phyloP scores from a whole-genome alignment of 1,140 invertebrate species.

The Drosophila busckii region DNA sequence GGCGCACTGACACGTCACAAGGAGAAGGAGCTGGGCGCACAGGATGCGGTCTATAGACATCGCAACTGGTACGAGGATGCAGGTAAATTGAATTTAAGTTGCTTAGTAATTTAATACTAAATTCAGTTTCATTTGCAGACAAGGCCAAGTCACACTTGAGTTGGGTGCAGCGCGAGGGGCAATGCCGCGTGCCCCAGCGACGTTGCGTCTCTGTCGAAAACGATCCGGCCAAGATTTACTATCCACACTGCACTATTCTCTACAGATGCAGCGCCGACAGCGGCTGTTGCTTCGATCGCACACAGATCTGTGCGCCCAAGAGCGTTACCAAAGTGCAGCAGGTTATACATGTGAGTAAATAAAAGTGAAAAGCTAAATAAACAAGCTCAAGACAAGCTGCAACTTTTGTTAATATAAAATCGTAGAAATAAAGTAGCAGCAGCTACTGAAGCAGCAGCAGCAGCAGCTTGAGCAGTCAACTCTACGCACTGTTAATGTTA shows the following conservation, averaged over 20 bases:
- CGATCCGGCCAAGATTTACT: constrained; percentile 84
- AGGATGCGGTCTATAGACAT: constrained; percentile 44
- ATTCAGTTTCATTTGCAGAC: constrained; percentile 26
- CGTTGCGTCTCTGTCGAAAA: constrained; percentile 83
- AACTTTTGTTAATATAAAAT: too few relatives aligned
- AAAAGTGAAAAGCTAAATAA: too few relatives aligned
- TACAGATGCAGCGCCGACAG: constrained; percentile 88
- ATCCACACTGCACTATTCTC: constrained; percentile 86
- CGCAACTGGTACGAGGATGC: constrained; percentile 30
- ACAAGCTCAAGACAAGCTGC: too few relatives aligned
- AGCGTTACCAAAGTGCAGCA: constrained; percentile 83
- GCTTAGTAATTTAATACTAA: neutral
- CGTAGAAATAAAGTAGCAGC: too few relatives aligned
- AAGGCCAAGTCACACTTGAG: constrained; percentile 82
- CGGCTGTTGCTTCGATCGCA: constrained; percentile 84
- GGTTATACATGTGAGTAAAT: constrained; percentile 87
- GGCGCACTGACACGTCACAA: constrained; percentile 50
- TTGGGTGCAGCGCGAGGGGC: constrained; percentile 81
- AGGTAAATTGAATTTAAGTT: constrained; percentile 5
- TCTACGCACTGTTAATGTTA: too few relatives aligned
- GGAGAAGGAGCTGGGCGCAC: constrained; percentile 49
- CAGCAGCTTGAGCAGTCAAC: too few relatives aligned
- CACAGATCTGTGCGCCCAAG: constrained; percentile 84
- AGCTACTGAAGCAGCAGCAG: too few relatives aligned
- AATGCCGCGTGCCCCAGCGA: constrained; percentile 83